These are phyloP conservation scores for Minunthozetes semirufus DNA, from an alignment of 2,888 invertebrate species.

Conservation along the genomic window DNA sequence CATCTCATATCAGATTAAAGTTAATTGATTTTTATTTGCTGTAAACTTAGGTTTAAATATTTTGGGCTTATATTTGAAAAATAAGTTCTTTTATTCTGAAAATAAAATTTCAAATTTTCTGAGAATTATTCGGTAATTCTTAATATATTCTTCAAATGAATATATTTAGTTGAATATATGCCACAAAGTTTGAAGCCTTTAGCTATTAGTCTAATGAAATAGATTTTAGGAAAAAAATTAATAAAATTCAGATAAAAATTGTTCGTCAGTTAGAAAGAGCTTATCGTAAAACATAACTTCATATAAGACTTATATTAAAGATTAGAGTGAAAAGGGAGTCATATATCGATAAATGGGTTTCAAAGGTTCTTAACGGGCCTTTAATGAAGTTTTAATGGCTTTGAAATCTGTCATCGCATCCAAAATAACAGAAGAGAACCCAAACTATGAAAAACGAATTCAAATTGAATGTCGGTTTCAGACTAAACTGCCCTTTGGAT, in stretches of 20 bases:
- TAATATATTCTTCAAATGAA: no score
- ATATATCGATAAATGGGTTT: background rate
- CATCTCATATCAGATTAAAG: background rate
- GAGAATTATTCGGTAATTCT: no score
- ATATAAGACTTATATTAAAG: background rate
- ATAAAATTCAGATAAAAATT: conserved; percentile 12
- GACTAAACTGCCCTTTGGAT: background rate
- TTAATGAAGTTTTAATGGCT: conserved; percentile 23
- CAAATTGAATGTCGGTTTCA: background rate
- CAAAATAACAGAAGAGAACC: background rate
- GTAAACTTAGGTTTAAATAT: background rate
- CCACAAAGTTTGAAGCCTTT: background rate
- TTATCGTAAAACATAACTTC: background rate
- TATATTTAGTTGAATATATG: no score
- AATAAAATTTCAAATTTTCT: no score
- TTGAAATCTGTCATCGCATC: background rate
- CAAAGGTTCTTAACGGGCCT: background rate
- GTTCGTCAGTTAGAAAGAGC: background rate
- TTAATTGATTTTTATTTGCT: background rate
- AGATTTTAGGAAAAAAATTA: background rate
- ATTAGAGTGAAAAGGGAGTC: no score
- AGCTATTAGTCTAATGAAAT: background rate
- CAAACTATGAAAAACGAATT: background rate
- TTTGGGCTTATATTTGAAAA: no score
- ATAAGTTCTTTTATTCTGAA: no score